A percentile compares a stretch with the other conserved stretches of the same genome.
These are phyloP conservation scores for Valencia hispanica DNA, from an alignment of 2,797 vertebrate genomes.

Conservation along the genomic window DNA sequence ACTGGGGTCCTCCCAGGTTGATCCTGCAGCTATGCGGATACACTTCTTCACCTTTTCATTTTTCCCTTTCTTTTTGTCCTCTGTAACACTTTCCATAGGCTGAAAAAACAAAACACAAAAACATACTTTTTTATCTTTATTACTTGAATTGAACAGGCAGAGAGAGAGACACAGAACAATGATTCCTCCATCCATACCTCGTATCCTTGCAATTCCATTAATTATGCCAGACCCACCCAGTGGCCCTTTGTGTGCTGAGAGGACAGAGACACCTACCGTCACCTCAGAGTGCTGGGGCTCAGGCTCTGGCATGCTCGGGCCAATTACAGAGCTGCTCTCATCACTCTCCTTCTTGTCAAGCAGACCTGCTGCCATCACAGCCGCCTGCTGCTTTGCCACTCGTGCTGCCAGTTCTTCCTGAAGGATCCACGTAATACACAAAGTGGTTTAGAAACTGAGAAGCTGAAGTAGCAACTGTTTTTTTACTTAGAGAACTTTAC, in stretches of 20 bases:
- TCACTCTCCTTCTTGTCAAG: slow-evolving; percentile 83
- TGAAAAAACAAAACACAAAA: slow-evolving; percentile 39
- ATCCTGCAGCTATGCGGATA: slow-evolving; percentile 90
- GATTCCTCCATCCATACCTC: too few relatives aligned
- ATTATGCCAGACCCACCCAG: too few relatives aligned
- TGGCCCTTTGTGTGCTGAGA: too few relatives aligned
- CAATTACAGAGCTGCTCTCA: slow-evolving; percentile 73
- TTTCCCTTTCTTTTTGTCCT: slow-evolving; percentile 89
- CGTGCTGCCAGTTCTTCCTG: slow-evolving; percentile 86
- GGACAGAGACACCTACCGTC: too few relatives aligned
- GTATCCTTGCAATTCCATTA: too few relatives aligned
- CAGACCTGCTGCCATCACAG: slow-evolving; percentile 78
- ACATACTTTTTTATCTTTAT: not conserved
- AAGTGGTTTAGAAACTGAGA: not conserved
- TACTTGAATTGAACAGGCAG: not conserved
- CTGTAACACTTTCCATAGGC: slow-evolving; percentile 81
- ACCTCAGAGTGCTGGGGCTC: slow-evolving; percentile 74
- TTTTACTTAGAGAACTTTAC: too few relatives aligned
- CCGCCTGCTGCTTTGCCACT: slow-evolving; percentile 84
- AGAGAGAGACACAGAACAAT: not conserved
- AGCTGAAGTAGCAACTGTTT: not conserved
- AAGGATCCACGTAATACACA: not conserved
- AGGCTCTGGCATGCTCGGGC: slow-evolving; percentile 84
- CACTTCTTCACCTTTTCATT: slow-evolving; percentile 89
- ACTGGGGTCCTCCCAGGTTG: slow-evolving; percentile 89